Percentiles rank a stretch among this genome's conserved stretches.
These are phyloP conservation scores for Odontamblyopus lacepedii DNA, from an alignment of 2,797 vertebrate species.

Conservation along the genomic window DNA sequence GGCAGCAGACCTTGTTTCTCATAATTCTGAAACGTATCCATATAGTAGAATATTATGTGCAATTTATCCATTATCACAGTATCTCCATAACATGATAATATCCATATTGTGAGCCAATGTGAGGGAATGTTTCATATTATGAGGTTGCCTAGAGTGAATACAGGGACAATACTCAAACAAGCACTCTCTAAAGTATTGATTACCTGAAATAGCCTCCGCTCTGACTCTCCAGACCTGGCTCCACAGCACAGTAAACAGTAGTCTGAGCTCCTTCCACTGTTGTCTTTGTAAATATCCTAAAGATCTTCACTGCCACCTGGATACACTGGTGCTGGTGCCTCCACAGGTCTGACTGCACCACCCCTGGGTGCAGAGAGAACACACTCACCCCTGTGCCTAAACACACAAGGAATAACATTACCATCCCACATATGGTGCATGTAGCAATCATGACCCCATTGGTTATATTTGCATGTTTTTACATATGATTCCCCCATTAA, in stretches of 20 bases:
- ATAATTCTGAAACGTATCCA: no score
- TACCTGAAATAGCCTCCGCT: slow-evolving; percentile 82
- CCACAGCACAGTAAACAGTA: slow-evolving; percentile 79
- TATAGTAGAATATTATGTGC: no score
- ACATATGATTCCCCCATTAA: not conserved
- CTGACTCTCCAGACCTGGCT: slow-evolving; percentile 72
- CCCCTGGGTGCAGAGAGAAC: slow-evolving; percentile 80
- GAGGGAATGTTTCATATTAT: not conserved
- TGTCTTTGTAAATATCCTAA: slow-evolving; percentile 78
- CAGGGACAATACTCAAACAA: not conserved
- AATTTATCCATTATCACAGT: no score
- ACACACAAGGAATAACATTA: slow-evolving; percentile 7
- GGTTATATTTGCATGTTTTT: not conserved
- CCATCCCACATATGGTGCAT: not conserved
- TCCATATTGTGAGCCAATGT: not conserved
- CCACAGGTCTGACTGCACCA: slow-evolving; percentile 81
- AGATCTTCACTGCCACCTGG: slow-evolving; percentile 74
- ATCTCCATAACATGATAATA: not conserved
- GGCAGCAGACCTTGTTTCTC: no score
- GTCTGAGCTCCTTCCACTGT: slow-evolving; percentile 79
- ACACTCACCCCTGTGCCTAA: slow-evolving; percentile 73
- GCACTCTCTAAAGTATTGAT: slow-evolving; percentile 3
- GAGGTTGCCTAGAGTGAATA: not conserved
- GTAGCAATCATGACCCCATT: not conserved
- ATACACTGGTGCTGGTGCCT: slow-evolving; percentile 76